These are phyloP conservation scores for Hyperoplus immaculatus DNA, from an alignment of 2,797 vertebrate genomes.

Conservation along the genomic window DNA sequence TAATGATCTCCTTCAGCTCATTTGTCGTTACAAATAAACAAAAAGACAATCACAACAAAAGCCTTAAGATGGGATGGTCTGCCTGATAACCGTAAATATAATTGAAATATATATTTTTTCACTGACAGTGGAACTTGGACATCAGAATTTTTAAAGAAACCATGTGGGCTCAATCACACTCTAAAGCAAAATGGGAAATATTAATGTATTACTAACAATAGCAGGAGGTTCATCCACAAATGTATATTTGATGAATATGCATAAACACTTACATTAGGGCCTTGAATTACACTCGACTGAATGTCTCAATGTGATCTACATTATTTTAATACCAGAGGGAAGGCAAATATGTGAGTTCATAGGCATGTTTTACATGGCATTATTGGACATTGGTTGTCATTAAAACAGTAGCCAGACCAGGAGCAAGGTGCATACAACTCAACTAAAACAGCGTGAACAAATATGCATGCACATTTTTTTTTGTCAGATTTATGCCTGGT, in stretches of 20 bases:
- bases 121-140: background rate
- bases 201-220: background rate
- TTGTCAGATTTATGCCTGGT: too few species aligned
- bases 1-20: too few species aligned
- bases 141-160: constrained; percentile 2
- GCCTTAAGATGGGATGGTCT: background rate
- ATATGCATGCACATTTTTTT: too few species aligned
- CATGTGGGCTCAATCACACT: background rate
- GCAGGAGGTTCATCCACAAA: background rate
- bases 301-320: background rate
- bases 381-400: background rate
- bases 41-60: background rate
- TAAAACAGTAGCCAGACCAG: background rate
- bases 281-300: background rate
- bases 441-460: background rate
- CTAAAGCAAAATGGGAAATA: background rate
- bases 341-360: background rate
- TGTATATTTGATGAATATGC: background rate
- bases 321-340: background rate
- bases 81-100: background rate
- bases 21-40: too few species aligned
- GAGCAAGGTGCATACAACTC: background rate
- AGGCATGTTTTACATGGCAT: constrained; percentile 2
- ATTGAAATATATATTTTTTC: background rate
- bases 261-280: background rate